Base-by-base conservation (phyloP, 2,888 invertebrate species). In the Flexamia atlantica region DNA sequence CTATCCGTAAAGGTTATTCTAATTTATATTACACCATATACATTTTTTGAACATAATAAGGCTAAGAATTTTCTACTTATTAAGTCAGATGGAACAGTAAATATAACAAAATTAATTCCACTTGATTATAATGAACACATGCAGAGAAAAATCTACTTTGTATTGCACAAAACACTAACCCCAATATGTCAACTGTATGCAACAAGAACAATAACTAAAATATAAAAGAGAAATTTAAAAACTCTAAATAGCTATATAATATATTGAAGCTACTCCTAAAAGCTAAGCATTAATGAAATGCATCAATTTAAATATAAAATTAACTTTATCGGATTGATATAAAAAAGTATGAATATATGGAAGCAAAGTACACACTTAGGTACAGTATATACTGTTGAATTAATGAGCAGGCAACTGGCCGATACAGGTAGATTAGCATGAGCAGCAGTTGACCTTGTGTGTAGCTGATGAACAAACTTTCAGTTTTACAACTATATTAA, bases 111-210 rank as follows among this genome's bases (percentile, higher is more conserved):
- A 17, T 64, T n/a, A 64, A 64, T 30, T 64, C 64, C 64, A 64
- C 64, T 28, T 64, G 64, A 64, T 64, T 23, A 57, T 57, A 5
- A 30, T 28, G 30, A 64, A 64, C 28, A 64, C 64, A 64, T 64
- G 64, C 64, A 64, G 64, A 64, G 64, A 64, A 28, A 64, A 28
- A 9, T 64, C 64, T 64, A 64, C 64, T 64, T 64, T 64, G 14
- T 28, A 64, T 30, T 28, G 64, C 64, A 64, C 64, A 64, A 64
- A 64, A 64, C 64, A 64, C 64, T 64, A 64, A 64, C 64, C 64
- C 64, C 64, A 64, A 64, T 28, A 64, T 30, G 30, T 64, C 0
- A 64, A 64, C 10, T 64, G 64, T 12, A 64, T 64, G 64, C 64
- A 64, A 64, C 28, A 64, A 64, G 28, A 25, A 64, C 14, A 64